Evolutionary conservation across 1,140 invertebrate genomes (phyloP), one percentile per base, ranked within the genome.

Genomic region (Thaumetopoea pityocampa): DNA sequence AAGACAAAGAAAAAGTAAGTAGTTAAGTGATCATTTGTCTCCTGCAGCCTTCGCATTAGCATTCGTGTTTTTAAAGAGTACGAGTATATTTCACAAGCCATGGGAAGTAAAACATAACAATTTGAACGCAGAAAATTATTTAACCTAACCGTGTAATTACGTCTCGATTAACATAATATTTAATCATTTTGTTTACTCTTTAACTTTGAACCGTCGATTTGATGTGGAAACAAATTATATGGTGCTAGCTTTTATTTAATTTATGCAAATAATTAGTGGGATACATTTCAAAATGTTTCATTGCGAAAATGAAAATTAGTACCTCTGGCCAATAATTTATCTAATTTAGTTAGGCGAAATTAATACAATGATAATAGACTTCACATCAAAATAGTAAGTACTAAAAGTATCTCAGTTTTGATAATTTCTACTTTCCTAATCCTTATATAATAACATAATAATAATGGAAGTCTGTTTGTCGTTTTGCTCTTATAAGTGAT

Each of bases 211-310:
- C 49, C 19, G 28, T 27, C 18, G 37, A 41, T 32, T 40, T 27
- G 27, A 27, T 47, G 22, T 27, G 36, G 11, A 22, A 36, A 48
- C 42, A 35, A 69, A 64, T 69, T 54, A 67, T 60, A 64, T 45
- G 40, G 26, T 52, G 35, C 38, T 57, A 53, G 51, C 34, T 36
- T 52, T 57, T 49, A 40, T 51, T 40, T 68, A 67, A 70, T 72
- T 65, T 70, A 70, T 74, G 68, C 46, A 63, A 57, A 74, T 74
- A 57, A 57, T 57, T 49, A 36, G 17, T 43, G 26, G 23, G 26
- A 7, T 29, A 4, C 18, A 4, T 44, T 22, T 20, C 22, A 35
- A 37, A 52, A 53, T 17, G 37, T 30, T 41, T 41, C 32, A 22
- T 41, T 22, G 37, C 28, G 14, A 30, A 32, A n/a, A 18, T 18